Evolutionary conservation across 2,888 invertebrate species (phyloP), one percentile per base, ranked within the genome.

Genomic region (Lomographa bimaculata): DNA sequence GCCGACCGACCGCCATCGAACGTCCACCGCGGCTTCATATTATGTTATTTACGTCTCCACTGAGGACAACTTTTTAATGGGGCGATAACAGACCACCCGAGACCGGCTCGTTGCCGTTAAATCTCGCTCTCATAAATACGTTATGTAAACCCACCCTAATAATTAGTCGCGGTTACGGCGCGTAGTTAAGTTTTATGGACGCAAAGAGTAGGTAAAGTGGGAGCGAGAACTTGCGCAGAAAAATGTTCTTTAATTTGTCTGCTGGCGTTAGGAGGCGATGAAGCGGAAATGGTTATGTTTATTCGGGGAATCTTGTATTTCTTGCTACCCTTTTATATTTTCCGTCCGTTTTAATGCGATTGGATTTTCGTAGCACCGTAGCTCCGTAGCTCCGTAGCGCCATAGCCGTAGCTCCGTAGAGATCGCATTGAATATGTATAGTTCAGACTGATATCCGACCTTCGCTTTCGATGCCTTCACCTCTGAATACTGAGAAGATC

Each of bases 91-190:
- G 86, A 85, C 83, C 87, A 80, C 79, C 81, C 79, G 85, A 84
- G 85, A 82, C 77, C 72, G 65, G 66, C 67, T 64, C 69, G 68
- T 74, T 21, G 71, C 75, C 78, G 80, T 81, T 83, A 85, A 87
- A 89, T 86, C 86, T 84, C 80, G 66, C 73, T 76, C 79, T 82
- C 87, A 86, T 89, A 87, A 89, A 87, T 89, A 87, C 73, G 80
- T 82, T 85, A 87, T 87, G 89, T 86, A 86, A 87, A 85, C 86
- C 84, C 73, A 81, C 86, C 87, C 86, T 86, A 79, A 87, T 87
- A 86, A 89, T 89, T 89, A 89, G 89, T 83, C 79, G 79, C 73
- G 78, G 84, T 85, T 85, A 84, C 83, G 76, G 76, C 73, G 72
- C 71, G 79, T 79, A 82, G 81, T 87, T 87, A 84, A 84, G 84